Percentiles rank a stretch among this genome's conserved stretches.
Evolutionary conservation across 2,113 vertebrate genomes (phyloP).

Genomic region (Delphinus delphis): DNA sequence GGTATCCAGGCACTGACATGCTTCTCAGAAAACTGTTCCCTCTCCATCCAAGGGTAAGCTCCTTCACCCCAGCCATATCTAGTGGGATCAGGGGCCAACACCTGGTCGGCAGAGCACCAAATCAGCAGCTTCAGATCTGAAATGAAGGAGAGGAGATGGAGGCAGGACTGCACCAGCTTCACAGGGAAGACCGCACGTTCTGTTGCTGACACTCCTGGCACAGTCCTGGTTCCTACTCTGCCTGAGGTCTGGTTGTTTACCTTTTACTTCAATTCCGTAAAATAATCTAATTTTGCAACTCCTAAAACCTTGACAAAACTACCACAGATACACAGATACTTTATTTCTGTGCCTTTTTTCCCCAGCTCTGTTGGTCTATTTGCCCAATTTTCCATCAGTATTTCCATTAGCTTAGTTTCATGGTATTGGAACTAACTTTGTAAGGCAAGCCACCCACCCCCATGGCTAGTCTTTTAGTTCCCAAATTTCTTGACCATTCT

Average conservation of each 20-base stretch:
- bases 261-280: neutral
- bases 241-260: neutral
- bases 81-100: neutral
- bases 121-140: neutral
- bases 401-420: neutral
- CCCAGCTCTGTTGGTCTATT: neutral
- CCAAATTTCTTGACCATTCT: neutral
- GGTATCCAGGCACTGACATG: no score
- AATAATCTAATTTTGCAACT: neutral
- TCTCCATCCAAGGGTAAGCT: neutral
- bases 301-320: neutral
- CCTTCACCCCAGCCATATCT: neutral
- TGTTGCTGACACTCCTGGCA: fast-evolving
- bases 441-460: neutral
- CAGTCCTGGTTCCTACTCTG: neutral
- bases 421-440: neutral
- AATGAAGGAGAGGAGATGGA: neutral
- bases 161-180: no score
- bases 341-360: neutral
- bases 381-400: neutral
- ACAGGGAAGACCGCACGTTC: fast-evolving
- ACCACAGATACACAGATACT: neutral
- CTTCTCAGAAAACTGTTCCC: neutral
- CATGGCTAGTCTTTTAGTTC: neutral
- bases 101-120: neutral